Base-by-base conservation (phyloP, 2,797 vertebrate species). In the Anas bahamensis region DNA sequence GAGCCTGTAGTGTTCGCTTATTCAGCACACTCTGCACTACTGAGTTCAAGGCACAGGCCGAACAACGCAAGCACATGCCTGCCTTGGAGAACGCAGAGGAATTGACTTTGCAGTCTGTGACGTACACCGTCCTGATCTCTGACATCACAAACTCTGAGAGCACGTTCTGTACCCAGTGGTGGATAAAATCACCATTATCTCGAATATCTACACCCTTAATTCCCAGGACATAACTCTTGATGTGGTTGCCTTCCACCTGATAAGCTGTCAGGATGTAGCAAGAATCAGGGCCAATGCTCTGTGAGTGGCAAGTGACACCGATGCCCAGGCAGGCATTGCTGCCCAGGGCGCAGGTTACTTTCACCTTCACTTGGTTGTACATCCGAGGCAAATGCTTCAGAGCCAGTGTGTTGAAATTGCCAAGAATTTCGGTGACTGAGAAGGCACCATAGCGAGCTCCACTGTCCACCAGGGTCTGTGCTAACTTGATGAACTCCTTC, bases 301-400 rank as follows among this genome's bases (percentile, higher is more conserved):
- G 99, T 0, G 99, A 99, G 97, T 99, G 99, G 96, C 99, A 99
- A 42, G 99, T 99, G 75, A 99, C 98, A 0, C 99, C 99, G 1
- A 99, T 99, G 87, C 99, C 99, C 7, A 99, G 97, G 31, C 99
- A 99, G 8, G 99, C 98, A 0, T 99, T 99, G 96, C 99, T 99
- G 88, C 99, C 99, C 22, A 99, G 98, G 31, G 99, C 99, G 1
- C 99, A 99, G 3, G 99, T 99, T 94, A 99, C 99, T 90, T 99
- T 99, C 74, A 99, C 99, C 96, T 99, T 99, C 93, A 99, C 99
- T 96, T 99, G 99, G 98, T 99, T 99, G 98, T 99, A 99, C 99
- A 99, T 99, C 91, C 99, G 99, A 4, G 99, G 99, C 95, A 99
- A 97, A 96, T 99, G 99, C 93, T 99, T 99, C 93, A 99, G 98